These are phyloP conservation scores for Meteorus colon DNA, from an alignment of 2,888 invertebrate genomes.

Conservation along the genomic window DNA sequence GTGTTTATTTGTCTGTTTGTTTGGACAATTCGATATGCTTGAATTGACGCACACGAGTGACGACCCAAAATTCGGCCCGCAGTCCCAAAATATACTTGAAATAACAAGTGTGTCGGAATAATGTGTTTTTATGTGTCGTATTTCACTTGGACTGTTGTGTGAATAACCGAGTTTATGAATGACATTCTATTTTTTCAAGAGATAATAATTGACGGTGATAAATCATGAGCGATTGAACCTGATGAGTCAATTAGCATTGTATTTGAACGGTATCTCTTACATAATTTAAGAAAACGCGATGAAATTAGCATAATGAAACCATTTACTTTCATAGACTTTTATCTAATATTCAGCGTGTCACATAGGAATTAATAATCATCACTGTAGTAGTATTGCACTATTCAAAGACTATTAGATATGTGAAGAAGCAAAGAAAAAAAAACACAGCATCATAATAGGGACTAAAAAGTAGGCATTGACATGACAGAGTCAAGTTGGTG, in stretches of 20 bases:
- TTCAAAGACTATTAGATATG: background rate
- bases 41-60: conserved; percentile 27
- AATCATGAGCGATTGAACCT: background rate
- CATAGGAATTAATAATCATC: too few relatives aligned
- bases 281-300: too few relatives aligned
- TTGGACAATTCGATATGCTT: conserved; percentile 56
- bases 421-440: background rate
- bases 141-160: background rate
- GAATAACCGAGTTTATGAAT: background rate
- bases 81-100: conserved; percentile 22
- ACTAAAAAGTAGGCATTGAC: conserved; percentile 20
- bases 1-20: conserved; percentile 66
- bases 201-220: background rate
- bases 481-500: conserved; percentile 42
- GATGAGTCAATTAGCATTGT: background rate
- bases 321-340: too few relatives aligned
- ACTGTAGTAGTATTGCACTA: too few relatives aligned
- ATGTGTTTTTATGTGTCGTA: background rate
- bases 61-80: conserved; percentile 19
- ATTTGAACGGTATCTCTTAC: too few relatives aligned
- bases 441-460: conserved; percentile 2
- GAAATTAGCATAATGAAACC: too few relatives aligned
- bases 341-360: too few relatives aligned
- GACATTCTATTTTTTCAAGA: background rate
- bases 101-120: conserved; percentile 28